A percentile compares a stretch with the other conserved stretches of the same genome.
phyloP scores from a whole-genome alignment of 2,113 vertebrate species.

The Camelus dromedarius region DNA sequence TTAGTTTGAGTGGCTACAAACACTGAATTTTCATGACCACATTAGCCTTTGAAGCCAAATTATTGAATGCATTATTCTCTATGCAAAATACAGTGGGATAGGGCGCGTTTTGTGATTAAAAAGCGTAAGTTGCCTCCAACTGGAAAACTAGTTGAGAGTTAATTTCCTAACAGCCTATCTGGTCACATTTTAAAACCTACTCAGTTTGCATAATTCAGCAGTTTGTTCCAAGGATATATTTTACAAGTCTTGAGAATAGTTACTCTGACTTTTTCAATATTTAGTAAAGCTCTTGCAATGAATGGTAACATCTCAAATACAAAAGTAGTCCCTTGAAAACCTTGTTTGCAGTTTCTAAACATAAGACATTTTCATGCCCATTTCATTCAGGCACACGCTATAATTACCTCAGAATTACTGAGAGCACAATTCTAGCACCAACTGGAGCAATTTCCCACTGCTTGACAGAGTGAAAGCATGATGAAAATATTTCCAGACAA shows the following conservation, averaged over 20 bases:
- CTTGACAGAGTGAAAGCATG: neutral
- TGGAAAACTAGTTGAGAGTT: conserved; percentile 77
- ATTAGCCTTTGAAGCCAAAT: conserved; percentile 79
- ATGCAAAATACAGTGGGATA: conserved; percentile 77
- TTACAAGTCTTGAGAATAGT: conserved; percentile 59
- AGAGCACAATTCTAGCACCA: neutral
- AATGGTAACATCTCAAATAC: neutral
- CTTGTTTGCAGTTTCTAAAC: conserved; percentile 2
- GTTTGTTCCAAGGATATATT: conserved; percentile 59
- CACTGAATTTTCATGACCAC: conserved; percentile 82
- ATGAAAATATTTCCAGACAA: neutral
- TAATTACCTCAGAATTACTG: conserved; percentile 17
- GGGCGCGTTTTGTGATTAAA: conserved; percentile 62
- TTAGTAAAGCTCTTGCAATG: conserved; percentile 52
- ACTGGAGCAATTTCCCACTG: neutral
- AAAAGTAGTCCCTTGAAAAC: conserved; percentile 53
- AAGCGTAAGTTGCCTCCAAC: conserved; percentile 68
- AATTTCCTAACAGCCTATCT: conserved; percentile 77
- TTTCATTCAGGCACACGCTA: neutral
- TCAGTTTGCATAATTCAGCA: conserved; percentile 72
- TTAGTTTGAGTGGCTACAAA: conserved; percentile 84
- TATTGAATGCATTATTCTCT: conserved; percentile 63
- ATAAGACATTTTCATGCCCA: conserved; percentile 17
- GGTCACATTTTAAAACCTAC: conserved; percentile 75
- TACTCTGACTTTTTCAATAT: conserved; percentile 52